Percentiles rank a stretch among this genome's conserved stretches.
Evolutionary conservation across 2,113 vertebrate genomes (phyloP).

Genomic region (Macrotus californicus): DNA sequence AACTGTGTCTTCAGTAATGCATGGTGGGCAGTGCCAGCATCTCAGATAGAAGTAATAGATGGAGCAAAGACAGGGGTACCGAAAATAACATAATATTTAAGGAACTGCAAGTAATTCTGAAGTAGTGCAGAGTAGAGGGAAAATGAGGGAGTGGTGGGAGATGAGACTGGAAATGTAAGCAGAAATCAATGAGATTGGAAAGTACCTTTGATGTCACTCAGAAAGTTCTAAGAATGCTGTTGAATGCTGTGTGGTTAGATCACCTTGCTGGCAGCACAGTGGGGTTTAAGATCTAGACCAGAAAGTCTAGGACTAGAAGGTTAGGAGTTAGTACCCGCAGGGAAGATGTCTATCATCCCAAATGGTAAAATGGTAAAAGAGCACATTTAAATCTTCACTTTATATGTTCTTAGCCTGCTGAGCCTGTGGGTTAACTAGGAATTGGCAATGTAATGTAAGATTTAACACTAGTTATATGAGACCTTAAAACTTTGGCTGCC

Average conservation of each 20-base stretch:
- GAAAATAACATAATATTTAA: not conserved
- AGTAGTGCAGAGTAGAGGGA: not conserved
- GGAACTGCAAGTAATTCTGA: not conserved
- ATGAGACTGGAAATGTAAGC: not conserved
- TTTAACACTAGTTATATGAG: conserved; percentile 15
- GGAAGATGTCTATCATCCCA: not conserved
- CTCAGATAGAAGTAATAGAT: not conserved
- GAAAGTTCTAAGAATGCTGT: not conserved
- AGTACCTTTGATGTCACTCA: not conserved
- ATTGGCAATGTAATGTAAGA: not conserved
- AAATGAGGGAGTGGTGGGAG: not conserved
- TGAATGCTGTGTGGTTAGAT: not conserved
- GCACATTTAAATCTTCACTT: not conserved
- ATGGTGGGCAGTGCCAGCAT: not conserved
- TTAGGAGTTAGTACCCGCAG: not conserved
- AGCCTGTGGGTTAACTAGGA: not conserved
- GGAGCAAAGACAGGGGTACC: not conserved
- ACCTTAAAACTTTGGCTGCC: not conserved
- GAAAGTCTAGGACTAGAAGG: not conserved
- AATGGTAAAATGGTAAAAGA: not conserved
- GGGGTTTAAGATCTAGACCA: not conserved
- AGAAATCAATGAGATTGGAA: not conserved
- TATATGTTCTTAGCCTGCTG: not conserved
- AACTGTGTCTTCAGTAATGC: not conserved
- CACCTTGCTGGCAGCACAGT: not conserved